Evolutionary conservation across 2,113 vertebrate species (phyloP).

Genomic region (Polypterus senegalus): DNA sequence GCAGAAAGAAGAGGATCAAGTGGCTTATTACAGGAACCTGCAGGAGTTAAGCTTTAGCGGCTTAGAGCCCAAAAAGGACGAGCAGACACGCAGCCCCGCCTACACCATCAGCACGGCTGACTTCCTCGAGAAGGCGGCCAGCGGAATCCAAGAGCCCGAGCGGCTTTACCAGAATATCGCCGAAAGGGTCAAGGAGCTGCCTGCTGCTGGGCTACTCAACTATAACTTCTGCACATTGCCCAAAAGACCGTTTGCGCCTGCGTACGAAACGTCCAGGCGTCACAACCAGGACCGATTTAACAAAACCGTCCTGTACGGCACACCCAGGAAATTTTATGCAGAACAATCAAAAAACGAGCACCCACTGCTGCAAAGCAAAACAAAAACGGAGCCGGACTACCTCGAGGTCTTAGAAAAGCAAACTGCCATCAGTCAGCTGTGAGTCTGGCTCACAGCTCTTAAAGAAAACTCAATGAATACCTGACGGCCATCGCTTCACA

Average conservation of each 20-base stretch:
- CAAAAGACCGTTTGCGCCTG: constrained; percentile 81
- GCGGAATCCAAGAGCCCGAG: constrained; percentile 59
- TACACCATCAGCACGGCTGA: constrained; percentile 87
- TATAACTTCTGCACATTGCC: constrained; percentile 98
- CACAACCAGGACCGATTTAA: constrained; percentile 84
- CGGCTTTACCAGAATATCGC: constrained; percentile 87
- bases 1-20: constrained; percentile 83
- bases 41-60: constrained; percentile 76
- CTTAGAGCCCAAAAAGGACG: constrained; percentile 68
- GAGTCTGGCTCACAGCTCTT: constrained; percentile 25
- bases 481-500: too few species aligned
- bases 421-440: constrained; percentile 94
- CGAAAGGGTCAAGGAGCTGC: constrained; percentile 79
- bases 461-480: background rate
- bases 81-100: constrained; percentile 55
- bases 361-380: constrained; percentile 79
- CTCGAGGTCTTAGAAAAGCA: constrained; percentile 98
- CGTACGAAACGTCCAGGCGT: constrained; percentile 70
- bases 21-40: constrained; percentile 83
- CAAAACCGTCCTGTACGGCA: constrained; percentile 89
- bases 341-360: constrained; percentile 76
- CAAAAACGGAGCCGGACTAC: constrained; percentile 93
- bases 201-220: constrained; percentile 62
- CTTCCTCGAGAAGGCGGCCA: constrained; percentile 68
- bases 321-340: constrained; percentile 84